Evolutionary conservation across 2,888 invertebrate species (phyloP).

Genomic region (Acholoe squamosa): DNA sequence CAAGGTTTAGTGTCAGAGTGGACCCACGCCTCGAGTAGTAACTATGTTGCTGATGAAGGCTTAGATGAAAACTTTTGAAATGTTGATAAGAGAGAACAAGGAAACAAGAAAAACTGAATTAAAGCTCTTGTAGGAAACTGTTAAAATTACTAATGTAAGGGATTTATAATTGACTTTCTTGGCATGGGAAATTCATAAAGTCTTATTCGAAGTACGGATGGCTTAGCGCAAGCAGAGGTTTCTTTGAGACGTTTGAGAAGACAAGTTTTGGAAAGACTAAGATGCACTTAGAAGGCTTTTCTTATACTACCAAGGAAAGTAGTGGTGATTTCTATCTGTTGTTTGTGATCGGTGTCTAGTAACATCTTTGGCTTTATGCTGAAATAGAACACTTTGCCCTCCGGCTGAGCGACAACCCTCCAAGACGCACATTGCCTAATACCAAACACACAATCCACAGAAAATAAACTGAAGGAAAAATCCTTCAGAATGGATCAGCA

Average conservation of each 20-base stretch:
- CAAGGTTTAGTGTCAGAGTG: too few species aligned
- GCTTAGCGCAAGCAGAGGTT: not conserved
- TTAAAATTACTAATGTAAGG: not conserved
- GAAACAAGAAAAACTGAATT: not conserved
- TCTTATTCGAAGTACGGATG: not conserved
- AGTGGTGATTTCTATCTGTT: not conserved
- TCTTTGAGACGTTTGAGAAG: not conserved
- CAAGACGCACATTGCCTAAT: too few species aligned
- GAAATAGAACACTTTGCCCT: slow-evolving; percentile 33
- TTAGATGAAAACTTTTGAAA: too few species aligned
- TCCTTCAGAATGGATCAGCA: not conserved
- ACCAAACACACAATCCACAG: too few species aligned
- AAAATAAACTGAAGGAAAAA: too few species aligned
- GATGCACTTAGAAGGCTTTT: not conserved
- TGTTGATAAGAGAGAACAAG: too few species aligned
- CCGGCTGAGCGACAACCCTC: not conserved
- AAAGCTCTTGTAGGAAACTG: not conserved
- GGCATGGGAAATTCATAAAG: slow-evolving; percentile 23
- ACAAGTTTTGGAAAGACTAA: slow-evolving; percentile 1
- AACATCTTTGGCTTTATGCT: not conserved
- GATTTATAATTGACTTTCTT: slow-evolving; percentile 7
- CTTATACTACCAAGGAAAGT: not conserved
- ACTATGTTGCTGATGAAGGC: too few species aligned
- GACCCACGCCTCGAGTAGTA: too few species aligned
- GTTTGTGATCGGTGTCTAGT: not conserved